Evolutionary conservation across 2,888 invertebrate genomes (phyloP).

Genomic region (Hecatera dysodea): DNA sequence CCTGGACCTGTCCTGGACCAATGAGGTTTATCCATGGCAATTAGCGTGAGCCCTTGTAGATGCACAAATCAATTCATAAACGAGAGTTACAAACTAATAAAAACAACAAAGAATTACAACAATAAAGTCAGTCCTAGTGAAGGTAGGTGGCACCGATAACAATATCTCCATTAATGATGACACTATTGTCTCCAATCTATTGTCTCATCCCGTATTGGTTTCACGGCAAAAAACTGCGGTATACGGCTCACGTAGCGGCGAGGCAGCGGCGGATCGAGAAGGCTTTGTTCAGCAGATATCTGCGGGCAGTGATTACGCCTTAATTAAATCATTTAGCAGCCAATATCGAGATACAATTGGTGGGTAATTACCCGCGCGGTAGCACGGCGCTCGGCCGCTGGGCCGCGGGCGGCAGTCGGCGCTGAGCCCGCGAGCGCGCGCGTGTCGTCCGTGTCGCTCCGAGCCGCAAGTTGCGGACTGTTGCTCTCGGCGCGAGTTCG

Average conservation of each 20-base stretch:
- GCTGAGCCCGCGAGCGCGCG: slow-evolving; percentile 6
- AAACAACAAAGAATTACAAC: background rate
- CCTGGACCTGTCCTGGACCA: too few species aligned
- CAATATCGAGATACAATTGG: slow-evolving; percentile 38
- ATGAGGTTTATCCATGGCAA: background rate
- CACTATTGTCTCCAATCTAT: slow-evolving; percentile 18
- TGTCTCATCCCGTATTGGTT: slow-evolving; percentile 6
- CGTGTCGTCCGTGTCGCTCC: background rate
- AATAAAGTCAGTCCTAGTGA: background rate
- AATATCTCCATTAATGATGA: background rate
- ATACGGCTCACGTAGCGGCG: slow-evolving; percentile 3
- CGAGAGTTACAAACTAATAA: background rate
- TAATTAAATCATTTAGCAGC: slow-evolving; percentile 41
- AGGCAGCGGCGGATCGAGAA: slow-evolving; percentile 2
- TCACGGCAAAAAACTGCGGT: background rate
- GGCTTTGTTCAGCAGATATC: slow-evolving; percentile 16
- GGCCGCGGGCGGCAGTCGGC: slow-evolving; percentile 24
- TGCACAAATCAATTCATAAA: background rate
- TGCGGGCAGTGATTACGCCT: slow-evolving; percentile 18
- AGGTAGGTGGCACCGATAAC: background rate
- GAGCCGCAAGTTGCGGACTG: background rate
- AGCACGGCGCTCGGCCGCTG: background rate
- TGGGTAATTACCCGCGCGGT: slow-evolving; percentile 20
- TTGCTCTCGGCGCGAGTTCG: slow-evolving; percentile 7
- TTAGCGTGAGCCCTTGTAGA: background rate